Percentiles rank a stretch among this genome's conserved stretches.
phyloP scores from a whole-genome alignment of 2,113 vertebrate genomes.

The Scytalopus superciliaris region DNA sequence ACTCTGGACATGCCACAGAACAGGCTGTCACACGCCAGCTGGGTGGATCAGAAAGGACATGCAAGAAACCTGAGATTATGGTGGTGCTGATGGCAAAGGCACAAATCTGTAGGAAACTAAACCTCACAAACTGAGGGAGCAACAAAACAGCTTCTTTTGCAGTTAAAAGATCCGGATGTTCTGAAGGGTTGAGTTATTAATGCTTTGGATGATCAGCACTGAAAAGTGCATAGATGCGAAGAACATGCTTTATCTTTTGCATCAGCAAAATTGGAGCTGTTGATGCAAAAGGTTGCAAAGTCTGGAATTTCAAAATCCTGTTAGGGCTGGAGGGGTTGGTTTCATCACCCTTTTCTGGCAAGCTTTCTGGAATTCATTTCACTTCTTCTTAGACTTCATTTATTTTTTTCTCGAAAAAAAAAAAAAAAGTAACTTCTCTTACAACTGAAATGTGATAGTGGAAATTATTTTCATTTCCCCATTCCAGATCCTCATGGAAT shows the following conservation, averaged over 20 bases:
- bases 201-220: neutral
- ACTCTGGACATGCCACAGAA: neutral
- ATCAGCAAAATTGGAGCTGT: neutral
- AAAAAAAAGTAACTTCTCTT: neutral
- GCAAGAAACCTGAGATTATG: neutral
- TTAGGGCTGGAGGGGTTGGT: neutral
- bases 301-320: neutral
- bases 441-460: neutral
- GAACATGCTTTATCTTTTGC: neutral
- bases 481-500: constrained; percentile 63
- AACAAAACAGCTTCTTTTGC: neutral
- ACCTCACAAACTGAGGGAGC: neutral
- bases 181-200: neutral
- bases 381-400: neutral
- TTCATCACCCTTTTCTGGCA: neutral
- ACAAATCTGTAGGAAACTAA: neutral
- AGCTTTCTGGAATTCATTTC: neutral
- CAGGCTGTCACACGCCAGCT: neutral
- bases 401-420: neutral
- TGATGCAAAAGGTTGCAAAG: neutral
- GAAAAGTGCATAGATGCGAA: neutral
- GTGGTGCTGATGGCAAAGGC: neutral
- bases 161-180: neutral
- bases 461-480: neutral
- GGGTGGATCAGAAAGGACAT: neutral